A percentile compares a stretch with the other conserved stretches of the same genome.
phyloP scores from a whole-genome alignment of 2,888 invertebrate genomes.

The Oasisia sp. region DNA sequence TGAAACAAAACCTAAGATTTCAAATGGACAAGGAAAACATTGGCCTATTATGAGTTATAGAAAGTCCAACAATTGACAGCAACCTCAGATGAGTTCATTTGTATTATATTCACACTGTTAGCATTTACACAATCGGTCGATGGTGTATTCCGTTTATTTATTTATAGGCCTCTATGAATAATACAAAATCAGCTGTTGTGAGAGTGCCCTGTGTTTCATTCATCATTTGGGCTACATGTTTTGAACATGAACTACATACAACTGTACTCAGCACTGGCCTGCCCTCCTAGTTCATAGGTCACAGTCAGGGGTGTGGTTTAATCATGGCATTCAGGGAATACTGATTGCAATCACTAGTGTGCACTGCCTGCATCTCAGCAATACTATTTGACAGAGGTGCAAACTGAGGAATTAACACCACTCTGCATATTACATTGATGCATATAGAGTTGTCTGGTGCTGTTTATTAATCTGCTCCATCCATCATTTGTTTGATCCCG shows the following conservation, averaged over 20 bases:
- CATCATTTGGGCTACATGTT: neutral
- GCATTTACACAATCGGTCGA: neutral
- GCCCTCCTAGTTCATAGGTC: too few species aligned
- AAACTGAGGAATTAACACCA: neutral
- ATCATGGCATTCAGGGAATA: neutral
- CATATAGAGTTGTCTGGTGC: neutral
- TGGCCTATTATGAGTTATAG: too few species aligned
- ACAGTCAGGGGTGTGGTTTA: neutral
- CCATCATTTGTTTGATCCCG: neutral
- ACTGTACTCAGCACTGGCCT: neutral
- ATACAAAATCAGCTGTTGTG: neutral
- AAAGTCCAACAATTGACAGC: neutral
- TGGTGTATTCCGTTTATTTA: neutral
- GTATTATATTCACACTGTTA: neutral
- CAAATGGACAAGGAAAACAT: too few species aligned
- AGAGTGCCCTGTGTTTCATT: neutral
- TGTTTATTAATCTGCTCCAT: neutral
- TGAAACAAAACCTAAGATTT: too few species aligned
- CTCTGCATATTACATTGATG: neutral
- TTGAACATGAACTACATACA: neutral
- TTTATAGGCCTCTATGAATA: neutral
- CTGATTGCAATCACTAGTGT: neutral
- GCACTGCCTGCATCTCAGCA: neutral
- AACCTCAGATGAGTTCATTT: neutral
- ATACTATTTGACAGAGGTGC: neutral